Percentiles rank a stretch among this genome's conserved stretches.
Evolutionary conservation across 2,888 invertebrate species (phyloP).

Genomic region (Scaptomyza polygonia): DNA sequence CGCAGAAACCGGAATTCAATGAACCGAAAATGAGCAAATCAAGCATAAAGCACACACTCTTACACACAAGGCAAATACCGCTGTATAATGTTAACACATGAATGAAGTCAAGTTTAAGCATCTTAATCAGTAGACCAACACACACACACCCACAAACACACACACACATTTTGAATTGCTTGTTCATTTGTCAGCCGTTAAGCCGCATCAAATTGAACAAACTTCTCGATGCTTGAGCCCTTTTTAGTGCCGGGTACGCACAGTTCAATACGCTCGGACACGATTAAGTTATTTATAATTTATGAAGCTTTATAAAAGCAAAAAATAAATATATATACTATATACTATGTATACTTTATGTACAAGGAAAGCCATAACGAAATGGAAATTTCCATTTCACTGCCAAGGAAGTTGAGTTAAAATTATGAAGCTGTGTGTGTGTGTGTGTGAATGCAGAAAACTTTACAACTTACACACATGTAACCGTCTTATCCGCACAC

Average conservation of each 20-base stretch:
- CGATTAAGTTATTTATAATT: slow-evolving; percentile 77
- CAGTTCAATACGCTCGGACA: slow-evolving; percentile 76
- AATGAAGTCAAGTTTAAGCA: slow-evolving; percentile 72
- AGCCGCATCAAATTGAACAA: slow-evolving; percentile 54
- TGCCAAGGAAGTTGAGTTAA: slow-evolving; percentile 69
- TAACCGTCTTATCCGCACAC: slow-evolving; percentile 27
- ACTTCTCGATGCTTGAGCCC: slow-evolving; percentile 45
- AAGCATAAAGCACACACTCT: slow-evolving; percentile 50
- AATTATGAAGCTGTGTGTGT: slow-evolving; percentile 61
- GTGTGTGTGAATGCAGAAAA: slow-evolving; percentile 28
- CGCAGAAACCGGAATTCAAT: slow-evolving; percentile 56
- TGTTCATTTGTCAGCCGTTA: slow-evolving; percentile 65
- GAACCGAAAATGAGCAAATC: slow-evolving; percentile 77
- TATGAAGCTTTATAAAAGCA: slow-evolving; percentile 46
- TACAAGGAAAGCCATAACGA: slow-evolving; percentile 39
- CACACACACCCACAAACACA: slow-evolving; percentile 18
- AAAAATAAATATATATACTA: slow-evolving; percentile 9
- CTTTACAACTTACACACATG: slow-evolving; percentile 11
- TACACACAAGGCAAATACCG: slow-evolving; percentile 38
- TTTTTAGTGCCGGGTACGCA: slow-evolving; percentile 33
- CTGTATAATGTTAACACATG: slow-evolving; percentile 64
- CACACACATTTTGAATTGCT: slow-evolving; percentile 38
- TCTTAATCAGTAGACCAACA: slow-evolving; percentile 66
- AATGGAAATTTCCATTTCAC: slow-evolving; percentile 65
- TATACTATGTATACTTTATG: slow-evolving; percentile 5